These are phyloP conservation scores for Phenganax marumi DNA, from an alignment of 92 coral and sea anemone genomes.

Conservation along the genomic window DNA sequence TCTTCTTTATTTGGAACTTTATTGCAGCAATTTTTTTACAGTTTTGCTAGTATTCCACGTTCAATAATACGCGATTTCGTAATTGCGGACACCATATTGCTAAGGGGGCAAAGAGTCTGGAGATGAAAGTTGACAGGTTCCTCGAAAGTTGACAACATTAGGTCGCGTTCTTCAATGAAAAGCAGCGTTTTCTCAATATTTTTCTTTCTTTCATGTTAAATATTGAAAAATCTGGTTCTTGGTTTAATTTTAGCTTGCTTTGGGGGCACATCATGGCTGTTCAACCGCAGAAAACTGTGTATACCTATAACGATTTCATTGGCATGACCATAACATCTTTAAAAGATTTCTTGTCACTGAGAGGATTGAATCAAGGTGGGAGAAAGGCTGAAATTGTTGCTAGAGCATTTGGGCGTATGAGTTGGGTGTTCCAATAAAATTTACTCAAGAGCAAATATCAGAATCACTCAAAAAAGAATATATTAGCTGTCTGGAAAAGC, in stretches of 20 bases:
- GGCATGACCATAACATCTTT: constrained; percentile 1
- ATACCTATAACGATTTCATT: constrained; percentile 25
- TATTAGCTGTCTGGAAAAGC: constrained; percentile 10
- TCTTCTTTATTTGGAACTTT: too few relatives aligned
- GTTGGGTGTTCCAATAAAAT: too few relatives aligned
- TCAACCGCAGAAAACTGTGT: constrained; percentile 16
- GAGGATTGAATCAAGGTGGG: constrained; percentile 20
- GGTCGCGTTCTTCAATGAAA: not conserved
- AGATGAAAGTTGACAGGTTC: not conserved
- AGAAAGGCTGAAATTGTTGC: constrained; percentile 35
- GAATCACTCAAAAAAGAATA: constrained; percentile 27
- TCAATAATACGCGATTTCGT: not conserved
- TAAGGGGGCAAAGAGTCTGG: not conserved
- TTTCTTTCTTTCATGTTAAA: too few relatives aligned
- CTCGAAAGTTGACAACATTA: not conserved
- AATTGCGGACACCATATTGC: too few relatives aligned
- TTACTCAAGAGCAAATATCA: too few relatives aligned
- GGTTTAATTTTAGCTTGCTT: not conserved
- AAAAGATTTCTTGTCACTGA: constrained; percentile 22
- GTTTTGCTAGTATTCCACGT: too few relatives aligned
- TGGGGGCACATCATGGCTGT: constrained; percentile 12
- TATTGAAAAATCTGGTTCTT: too few relatives aligned
- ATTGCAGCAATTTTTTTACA: too few relatives aligned
- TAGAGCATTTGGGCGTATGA: too few relatives aligned
- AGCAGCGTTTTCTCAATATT: not conserved